Conservation (phyloP, 2,888 invertebrate genomes). For the Caenorhabditis parvicauda region DNA sequence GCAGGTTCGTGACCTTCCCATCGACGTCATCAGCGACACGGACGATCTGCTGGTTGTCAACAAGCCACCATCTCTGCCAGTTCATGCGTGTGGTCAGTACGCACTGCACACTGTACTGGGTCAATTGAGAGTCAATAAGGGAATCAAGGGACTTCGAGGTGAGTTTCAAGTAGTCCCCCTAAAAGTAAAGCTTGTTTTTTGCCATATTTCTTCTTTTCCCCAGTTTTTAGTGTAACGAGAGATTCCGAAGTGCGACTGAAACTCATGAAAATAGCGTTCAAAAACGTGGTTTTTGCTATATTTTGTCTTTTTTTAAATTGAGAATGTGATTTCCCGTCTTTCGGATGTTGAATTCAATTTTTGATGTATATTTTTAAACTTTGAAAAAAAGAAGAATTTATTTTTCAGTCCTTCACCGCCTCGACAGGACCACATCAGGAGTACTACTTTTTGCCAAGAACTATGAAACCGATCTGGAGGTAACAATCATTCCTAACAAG, state of each 20-base stretch:
- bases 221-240: too few relatives aligned
- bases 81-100: constrained; percentile 94
- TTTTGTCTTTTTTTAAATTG: too few relatives aligned
- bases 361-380: neutral
- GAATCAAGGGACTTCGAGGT: constrained; percentile 64
- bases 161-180: neutral
- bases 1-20: constrained; percentile 78
- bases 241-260: too few relatives aligned
- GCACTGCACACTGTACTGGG: constrained; percentile 94
- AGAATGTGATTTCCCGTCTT: too few relatives aligned
- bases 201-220: too few relatives aligned
- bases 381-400: neutral
- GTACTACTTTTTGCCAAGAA: constrained; percentile 88
- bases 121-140: constrained; percentile 92
- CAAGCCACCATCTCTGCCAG: constrained; percentile 59
- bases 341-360: too few relatives aligned
- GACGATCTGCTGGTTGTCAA: constrained; percentile 90
- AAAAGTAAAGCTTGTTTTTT: neutral
- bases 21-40: constrained; percentile 95
- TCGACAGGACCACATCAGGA: constrained; percentile 90
- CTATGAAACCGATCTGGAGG: constrained; percentile 81
- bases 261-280: too few relatives aligned
- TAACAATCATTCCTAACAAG: too few relatives aligned
- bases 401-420: constrained; percentile 53
- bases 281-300: too few relatives aligned